These are phyloP conservation scores for Leptatherina wallacei DNA, from an alignment of 2,797 vertebrate genomes.

Conservation along the genomic window DNA sequence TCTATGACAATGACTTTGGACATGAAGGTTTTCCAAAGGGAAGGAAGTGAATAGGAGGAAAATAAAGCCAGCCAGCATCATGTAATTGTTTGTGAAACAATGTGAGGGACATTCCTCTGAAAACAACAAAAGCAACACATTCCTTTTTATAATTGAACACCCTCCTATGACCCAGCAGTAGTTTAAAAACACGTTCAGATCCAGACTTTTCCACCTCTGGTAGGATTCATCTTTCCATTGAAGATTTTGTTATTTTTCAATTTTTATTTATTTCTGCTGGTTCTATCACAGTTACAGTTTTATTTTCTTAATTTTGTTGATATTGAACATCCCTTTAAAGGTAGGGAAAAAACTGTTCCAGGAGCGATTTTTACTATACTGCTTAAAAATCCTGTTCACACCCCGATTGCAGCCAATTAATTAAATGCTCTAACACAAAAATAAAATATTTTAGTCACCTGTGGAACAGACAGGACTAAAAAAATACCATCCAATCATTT, in stretches of 20 bases:
- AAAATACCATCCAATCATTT: too few relatives aligned
- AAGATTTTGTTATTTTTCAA: background rate
- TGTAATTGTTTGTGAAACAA: conserved; percentile 77
- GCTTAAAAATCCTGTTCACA: too few relatives aligned
- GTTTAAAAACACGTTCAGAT: conserved; percentile 47
- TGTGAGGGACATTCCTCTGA: conserved; percentile 69
- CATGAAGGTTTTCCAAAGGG: conserved; percentile 54
- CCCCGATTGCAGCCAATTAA: too few relatives aligned
- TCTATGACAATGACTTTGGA: conserved; percentile 58
- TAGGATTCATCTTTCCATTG: background rate
- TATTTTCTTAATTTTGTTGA: background rate
- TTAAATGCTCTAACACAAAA: too few relatives aligned
- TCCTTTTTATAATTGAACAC: conserved; percentile 69
- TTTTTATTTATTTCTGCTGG: background rate
- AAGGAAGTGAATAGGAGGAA: conserved; percentile 57
- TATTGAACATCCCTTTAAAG: conserved; percentile 1
- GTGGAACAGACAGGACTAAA: too few relatives aligned
- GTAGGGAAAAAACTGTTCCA: too few relatives aligned
- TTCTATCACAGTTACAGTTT: background rate
- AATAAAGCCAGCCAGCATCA: conserved; percentile 51
- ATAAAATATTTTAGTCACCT: too few relatives aligned
- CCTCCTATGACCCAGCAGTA: conserved; percentile 44
- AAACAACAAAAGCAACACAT: conserved; percentile 77
- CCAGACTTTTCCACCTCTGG: conserved; percentile 65
- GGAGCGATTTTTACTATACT: too few relatives aligned